Evolutionary conservation across 2,113 vertebrate genomes (phyloP).

Genomic region (Datnioides undecimradiatus): DNA sequence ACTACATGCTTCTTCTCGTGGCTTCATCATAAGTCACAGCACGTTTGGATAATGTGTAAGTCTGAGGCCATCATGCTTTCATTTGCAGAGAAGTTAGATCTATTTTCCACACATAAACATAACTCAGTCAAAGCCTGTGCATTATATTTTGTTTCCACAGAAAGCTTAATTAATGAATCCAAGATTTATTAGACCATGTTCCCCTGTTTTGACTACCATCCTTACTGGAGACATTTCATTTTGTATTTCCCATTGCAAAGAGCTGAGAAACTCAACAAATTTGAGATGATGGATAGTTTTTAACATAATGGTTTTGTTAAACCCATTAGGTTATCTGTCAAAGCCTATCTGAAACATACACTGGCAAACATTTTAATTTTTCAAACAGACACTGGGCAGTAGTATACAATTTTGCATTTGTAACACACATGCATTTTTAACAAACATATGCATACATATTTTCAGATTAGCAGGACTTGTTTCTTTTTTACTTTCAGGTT

Average conservation of each 20-base stretch:
- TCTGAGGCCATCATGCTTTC: no score
- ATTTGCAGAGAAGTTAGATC: no score
- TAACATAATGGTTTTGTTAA: no score
- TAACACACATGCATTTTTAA: conserved; percentile 13
- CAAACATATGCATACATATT: background rate
- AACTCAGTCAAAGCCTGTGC: background rate
- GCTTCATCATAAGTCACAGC: no score
- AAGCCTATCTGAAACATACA: conserved; percentile 30
- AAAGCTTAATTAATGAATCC: conserved; percentile 59
- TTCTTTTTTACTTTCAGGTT: conserved; percentile 2
- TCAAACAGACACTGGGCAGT: conserved; percentile 10
- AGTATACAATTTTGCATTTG: conserved; percentile 21
- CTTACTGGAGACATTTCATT: conserved; percentile 28
- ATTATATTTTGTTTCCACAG: conserved; percentile 47
- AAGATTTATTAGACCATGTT: conserved; percentile 37
- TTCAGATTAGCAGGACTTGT: no score
- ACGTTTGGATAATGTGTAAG: no score
- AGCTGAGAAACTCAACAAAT: no score
- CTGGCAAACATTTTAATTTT: conserved; percentile 36
- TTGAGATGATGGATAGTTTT: no score
- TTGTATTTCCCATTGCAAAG: conserved; percentile 51
- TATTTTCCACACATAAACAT: background rate
- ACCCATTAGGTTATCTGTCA: conserved; percentile 53
- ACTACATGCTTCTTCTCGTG: no score
- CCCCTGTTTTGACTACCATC: conserved; percentile 21